Evolutionary conservation across 2,888 invertebrate genomes (phyloP), one percentile per base, ranked within the genome.

Genomic region (Apomyelois bistriatella): DNA sequence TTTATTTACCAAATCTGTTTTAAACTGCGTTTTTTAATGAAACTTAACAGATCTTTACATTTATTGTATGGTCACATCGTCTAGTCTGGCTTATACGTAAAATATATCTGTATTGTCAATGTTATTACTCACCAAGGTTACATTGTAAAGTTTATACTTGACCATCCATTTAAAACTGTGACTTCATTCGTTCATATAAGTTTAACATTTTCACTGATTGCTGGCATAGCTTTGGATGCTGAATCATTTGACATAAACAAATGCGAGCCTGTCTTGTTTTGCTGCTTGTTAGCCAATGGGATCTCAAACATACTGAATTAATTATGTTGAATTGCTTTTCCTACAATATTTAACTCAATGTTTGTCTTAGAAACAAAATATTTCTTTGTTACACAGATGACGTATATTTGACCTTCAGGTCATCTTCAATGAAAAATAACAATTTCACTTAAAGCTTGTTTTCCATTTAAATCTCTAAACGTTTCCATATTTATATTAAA

Each of bases 141-240:
- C 40, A 6, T 28, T 17, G 37, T 38, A 35, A 30, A 42, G 30
- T 47, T 50, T 47, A 49, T 17, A 22, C 22, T 22, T 22, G 37
- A 35, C 38, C 30, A 41, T 55, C 35, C 51, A 41, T 32, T 54
- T 66, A 70, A 72, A 74, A 70, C 71, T 64, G 71, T 76, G 76
- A 76, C 69, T 70, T 76, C 77, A 76, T 66, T 59, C 57, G 51
- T 55, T 10, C 32, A 7, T 32, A 22, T 61, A 58, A 60, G 61
- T 58, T 70, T 70, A 64, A 52, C 58, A 68, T 74, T 66, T 67
- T 49, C 59, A 61, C 60, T 66, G 66, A 75, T 72, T 72, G 58
- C 53, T 58, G 43, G 52, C 58, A 57, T 57, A 58, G 30, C 58
- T 53, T 57, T 40, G 47, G 47, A 46, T 16, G 48, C 48, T 59